A percentile compares a stretch with the other conserved stretches of the same genome.
These are phyloP conservation scores for Lethenteron camtschaticum DNA, from an alignment of 2,113 vertebrate species.

Conservation along the genomic window DNA sequence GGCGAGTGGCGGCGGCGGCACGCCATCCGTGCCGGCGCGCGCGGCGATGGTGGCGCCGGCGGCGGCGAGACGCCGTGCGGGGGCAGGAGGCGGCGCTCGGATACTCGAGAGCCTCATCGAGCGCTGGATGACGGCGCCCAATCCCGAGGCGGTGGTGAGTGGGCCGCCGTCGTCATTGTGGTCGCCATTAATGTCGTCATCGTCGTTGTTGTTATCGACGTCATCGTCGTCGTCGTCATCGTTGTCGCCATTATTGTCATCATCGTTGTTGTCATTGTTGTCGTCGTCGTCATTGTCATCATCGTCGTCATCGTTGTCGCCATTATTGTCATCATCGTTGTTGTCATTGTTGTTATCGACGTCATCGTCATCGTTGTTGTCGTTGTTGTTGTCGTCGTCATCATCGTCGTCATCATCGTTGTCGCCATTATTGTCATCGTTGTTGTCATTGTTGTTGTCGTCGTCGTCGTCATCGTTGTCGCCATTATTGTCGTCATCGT, in stretches of 20 bases:
- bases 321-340: too few species aligned
- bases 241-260: neutral
- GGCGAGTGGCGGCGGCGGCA: constrained; percentile 94
- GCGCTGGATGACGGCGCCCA: constrained; percentile 98
- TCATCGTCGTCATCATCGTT: too few species aligned
- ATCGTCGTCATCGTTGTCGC: neutral
- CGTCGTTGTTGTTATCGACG: neutral
- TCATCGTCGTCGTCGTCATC: neutral
- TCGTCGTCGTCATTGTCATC: neutral
- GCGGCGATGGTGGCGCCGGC: constrained; percentile 15
- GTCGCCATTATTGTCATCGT: too few species aligned
- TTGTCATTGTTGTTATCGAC: too few species aligned
- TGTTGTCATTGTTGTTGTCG: too few species aligned
- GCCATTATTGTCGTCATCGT: too few species aligned
- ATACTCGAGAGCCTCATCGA: constrained; percentile 93
- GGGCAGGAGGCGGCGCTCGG: constrained; percentile 78
- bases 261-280: neutral
- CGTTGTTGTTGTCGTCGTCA: too few species aligned
- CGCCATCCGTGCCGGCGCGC: too few species aligned
- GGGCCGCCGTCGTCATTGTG: neutral
- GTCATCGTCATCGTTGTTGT: too few species aligned
- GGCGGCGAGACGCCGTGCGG: constrained; percentile 85
- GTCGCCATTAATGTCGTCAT: neutral
- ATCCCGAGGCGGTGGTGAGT: constrained; percentile 83
- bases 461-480: too few species aligned